These are phyloP conservation scores for Muscicapa comitata DNA, from an alignment of 2,797 vertebrate genomes.

Conservation along the genomic window DNA sequence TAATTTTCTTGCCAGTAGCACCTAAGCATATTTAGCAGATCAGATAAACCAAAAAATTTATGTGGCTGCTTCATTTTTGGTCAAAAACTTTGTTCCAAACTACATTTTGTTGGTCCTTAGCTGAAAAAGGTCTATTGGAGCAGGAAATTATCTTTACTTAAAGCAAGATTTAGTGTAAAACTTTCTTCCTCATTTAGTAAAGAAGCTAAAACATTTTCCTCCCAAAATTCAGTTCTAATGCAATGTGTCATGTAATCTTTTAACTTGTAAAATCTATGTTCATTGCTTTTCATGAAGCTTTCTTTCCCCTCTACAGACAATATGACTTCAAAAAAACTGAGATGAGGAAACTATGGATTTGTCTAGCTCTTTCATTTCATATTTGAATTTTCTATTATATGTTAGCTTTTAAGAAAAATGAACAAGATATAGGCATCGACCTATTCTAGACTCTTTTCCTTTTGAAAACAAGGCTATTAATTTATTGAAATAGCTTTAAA, in stretches of 20 bases:
- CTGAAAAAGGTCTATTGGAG: neutral
- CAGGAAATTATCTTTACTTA: neutral
- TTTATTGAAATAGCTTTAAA: neutral
- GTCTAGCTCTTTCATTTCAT: neutral
- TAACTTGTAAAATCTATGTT: neutral
- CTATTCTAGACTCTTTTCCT: neutral
- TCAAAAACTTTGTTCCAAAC: neutral
- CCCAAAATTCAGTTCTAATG: neutral
- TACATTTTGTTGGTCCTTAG: neutral
- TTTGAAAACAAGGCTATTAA: neutral
- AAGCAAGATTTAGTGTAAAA: neutral
- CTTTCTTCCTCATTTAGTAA: neutral
- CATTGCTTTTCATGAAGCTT: neutral
- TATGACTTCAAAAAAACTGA: neutral
- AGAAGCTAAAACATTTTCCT: neutral
- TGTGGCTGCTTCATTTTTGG: neutral
- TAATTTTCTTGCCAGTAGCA: neutral
- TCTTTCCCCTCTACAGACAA: neutral
- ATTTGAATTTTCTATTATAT: neutral
- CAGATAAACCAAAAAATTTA: neutral
- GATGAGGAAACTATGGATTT: neutral
- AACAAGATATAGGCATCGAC: neutral
- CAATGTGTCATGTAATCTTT: neutral
- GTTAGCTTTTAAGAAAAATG: neutral
- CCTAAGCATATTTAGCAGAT: neutral